Percentiles rank a stretch among this genome's conserved stretches.
These are phyloP conservation scores for Andrena trimmerana DNA, from an alignment of 2,888 invertebrate species.

Conservation along the genomic window DNA sequence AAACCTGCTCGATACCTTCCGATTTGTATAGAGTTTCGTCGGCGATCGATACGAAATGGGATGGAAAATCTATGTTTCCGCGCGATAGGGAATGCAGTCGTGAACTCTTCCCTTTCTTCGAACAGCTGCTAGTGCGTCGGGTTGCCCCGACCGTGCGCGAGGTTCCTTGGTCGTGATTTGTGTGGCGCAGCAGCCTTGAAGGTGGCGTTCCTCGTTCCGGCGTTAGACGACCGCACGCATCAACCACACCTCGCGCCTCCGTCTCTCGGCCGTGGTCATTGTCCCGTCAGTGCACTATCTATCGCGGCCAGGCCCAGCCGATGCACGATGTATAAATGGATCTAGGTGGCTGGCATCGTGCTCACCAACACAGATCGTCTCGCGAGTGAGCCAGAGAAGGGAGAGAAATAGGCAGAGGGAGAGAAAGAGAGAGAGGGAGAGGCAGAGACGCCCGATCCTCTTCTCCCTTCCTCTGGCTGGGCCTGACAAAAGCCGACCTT, in stretches of 20 bases:
- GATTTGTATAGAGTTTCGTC: too few relatives aligned
- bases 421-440: neutral
- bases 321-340: conserved; percentile 75
- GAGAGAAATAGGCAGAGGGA: conserved; percentile 6
- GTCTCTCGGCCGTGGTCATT: conserved; percentile 71
- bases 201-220: conserved; percentile 44
- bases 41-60: too few relatives aligned
- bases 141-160: neutral
- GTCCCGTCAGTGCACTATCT: conserved; percentile 73
- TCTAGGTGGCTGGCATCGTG: conserved; percentile 69
- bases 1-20: too few relatives aligned
- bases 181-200: conserved; percentile 13
- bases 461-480: conserved; percentile 42
- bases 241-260: conserved; percentile 59
- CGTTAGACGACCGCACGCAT: conserved; percentile 46
- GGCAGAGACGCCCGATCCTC: conserved; percentile 7
- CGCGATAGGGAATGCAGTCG: too few relatives aligned
- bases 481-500: conserved; percentile 85
- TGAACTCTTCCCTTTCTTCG: too few relatives aligned
- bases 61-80: too few relatives aligned
- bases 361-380: conserved; percentile 48
- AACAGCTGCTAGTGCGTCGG: too few relatives aligned
- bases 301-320: conserved; percentile 71
- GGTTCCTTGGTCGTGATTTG: conserved; percentile 24
- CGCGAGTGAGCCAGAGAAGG: conserved; percentile 7